These are phyloP conservation scores for Polydrusus pterygomalis DNA, from an alignment of 2,888 invertebrate genomes.

Conservation along the genomic window DNA sequence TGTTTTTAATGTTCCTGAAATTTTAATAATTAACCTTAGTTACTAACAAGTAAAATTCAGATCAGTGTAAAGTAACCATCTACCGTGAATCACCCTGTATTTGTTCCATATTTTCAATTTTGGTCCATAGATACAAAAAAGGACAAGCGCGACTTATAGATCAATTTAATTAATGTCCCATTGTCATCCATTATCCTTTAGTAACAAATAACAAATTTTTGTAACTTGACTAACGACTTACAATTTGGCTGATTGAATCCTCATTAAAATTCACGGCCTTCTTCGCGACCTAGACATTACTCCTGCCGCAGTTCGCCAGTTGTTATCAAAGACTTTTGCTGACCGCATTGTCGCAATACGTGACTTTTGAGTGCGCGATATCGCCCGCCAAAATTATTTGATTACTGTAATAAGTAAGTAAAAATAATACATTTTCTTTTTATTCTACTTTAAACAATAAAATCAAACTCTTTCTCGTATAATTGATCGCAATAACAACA, in stretches of 20 bases:
- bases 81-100: too few species aligned
- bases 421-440: background rate
- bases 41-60: too few species aligned
- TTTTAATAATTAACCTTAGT: too few species aligned
- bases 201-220: slow-evolving; percentile 3
- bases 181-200: background rate
- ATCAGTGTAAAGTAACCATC: too few species aligned
- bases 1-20: too few species aligned
- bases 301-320: slow-evolving; percentile 48
- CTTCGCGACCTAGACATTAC: slow-evolving; percentile 55
- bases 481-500: too few species aligned
- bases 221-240: slow-evolving; percentile 44
- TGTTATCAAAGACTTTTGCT: slow-evolving; percentile 53
- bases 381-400: slow-evolving; percentile 32
- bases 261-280: slow-evolving; percentile 54
- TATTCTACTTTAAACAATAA: background rate
- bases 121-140: background rate
- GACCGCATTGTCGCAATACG: slow-evolving; percentile 40
- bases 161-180: slow-evolving; percentile 7
- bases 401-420: slow-evolving; percentile 10
- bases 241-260: slow-evolving; percentile 50
- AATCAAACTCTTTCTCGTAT: too few species aligned
- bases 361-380: slow-evolving; percentile 29
- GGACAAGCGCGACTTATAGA: background rate
- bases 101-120: too few species aligned